Evolutionary conservation across 1,140 invertebrate species (phyloP), one percentile per base, ranked within the genome.

Genomic region (Subanguina moxae): DNA sequence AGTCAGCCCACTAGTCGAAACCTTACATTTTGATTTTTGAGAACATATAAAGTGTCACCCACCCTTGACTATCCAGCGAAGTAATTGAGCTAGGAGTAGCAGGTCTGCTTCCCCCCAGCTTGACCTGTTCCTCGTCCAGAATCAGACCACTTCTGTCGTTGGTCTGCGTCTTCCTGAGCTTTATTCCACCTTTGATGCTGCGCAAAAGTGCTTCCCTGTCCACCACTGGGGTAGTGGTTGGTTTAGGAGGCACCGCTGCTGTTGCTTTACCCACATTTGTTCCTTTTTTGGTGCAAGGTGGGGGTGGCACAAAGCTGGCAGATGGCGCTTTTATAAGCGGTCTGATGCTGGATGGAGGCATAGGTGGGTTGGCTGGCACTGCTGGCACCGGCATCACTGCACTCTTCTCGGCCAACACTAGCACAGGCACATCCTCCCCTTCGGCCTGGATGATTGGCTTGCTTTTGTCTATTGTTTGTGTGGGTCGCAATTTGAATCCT

Each of bases 391-490:
- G 13, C 23, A 23, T 1, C 17, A 56, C 30, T 58, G 23, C 27
- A 59, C n/a, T 42, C 25, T 59, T 27, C 25, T 52, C 48, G 17
- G 48, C 3, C 48, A 52, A 25, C n/a, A 52, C 48, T 1, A 52
- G n/a, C n/a, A 30, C 21, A 25, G 61, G 28, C 9, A 64, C 17
- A 19, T 62, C 61, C 52, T 74, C 72, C 1, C 57, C 72, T 52
- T 74, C 72, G 15, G 72, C 65, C 42, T 68, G 62, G 57, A 74
- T 70, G 15, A 70, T 65, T 1, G 72, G 70, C 45, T 69, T 65
- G 23, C 65, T 70, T 62, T 74, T 74, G 62, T 74, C 72, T 27
- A 74, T 23, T 15, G 72, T 74, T 62, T 62, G 42, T 8, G 72
- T 74, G 38, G 72, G 72, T 28, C 66, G 58, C 19, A 74, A 48